A percentile compares a stretch with the other conserved stretches of the same genome.
phyloP scores from a whole-genome alignment of 92 coral and sea anemone genomes.

The Montipora capitata region DNA sequence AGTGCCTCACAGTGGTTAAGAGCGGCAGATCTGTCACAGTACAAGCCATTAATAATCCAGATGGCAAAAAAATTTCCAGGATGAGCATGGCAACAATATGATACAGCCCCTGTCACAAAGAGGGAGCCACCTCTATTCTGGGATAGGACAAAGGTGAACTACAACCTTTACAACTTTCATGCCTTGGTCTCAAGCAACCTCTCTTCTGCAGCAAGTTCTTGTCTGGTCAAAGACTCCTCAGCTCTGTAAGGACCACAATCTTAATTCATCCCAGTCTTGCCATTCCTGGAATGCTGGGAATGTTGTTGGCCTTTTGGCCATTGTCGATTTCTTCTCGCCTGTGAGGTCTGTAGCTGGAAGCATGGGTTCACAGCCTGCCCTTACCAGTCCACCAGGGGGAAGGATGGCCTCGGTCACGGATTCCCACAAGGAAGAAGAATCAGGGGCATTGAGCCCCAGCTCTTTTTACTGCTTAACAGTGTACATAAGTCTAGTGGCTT shows the following conservation, averaged over 20 bases:
- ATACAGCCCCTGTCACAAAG: constrained; percentile 1
- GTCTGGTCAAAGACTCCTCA: not conserved
- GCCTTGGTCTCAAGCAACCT: not conserved
- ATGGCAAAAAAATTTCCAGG: constrained; percentile 4
- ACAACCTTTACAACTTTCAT: not conserved
- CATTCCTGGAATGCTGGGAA: not conserved
- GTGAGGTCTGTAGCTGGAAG: not conserved
- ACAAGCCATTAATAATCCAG: constrained; percentile 18
- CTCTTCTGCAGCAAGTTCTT: not conserved
- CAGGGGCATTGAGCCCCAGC: too few species aligned
- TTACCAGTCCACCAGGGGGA: too few species aligned
- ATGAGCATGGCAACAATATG: constrained; percentile 28
- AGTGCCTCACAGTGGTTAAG: not conserved
- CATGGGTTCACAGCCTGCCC: not conserved
- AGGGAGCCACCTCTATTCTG: not conserved
- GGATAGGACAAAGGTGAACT: not conserved
- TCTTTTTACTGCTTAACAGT: too few species aligned
- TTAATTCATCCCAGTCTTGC: not conserved
- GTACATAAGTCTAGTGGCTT: too few species aligned
- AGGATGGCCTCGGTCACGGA: too few species aligned
- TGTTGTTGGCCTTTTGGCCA: not conserved
- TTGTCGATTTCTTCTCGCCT: not conserved
- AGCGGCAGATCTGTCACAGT: constrained; percentile 1
- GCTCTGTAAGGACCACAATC: not conserved
- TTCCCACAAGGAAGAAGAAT: too few species aligned